Conservation (phyloP, 2,113 vertebrate species). For the Lophura nycthemera region DNA sequence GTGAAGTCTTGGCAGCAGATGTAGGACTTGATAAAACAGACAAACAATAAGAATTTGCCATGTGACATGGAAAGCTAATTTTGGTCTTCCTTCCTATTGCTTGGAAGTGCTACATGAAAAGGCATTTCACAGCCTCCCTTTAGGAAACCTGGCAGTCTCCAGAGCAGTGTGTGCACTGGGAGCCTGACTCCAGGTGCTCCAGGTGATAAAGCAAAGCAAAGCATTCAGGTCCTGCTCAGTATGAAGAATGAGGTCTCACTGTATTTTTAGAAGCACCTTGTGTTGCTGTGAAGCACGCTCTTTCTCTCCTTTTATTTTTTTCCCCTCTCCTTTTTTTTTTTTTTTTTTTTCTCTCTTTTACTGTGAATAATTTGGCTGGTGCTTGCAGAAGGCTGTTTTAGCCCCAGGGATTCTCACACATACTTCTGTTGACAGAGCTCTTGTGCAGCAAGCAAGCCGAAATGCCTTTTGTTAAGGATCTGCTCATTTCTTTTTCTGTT, state of each 20-base stretch:
- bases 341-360: neutral
- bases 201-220: conserved; percentile 50
- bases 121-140: neutral
- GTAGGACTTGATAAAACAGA: neutral
- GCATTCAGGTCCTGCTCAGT: conserved; percentile 12
- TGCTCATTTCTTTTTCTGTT: conserved; percentile 61
- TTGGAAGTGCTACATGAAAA: conserved; percentile 15
- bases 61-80: conserved; percentile 18
- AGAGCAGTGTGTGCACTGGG: conserved; percentile 12
- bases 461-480: conserved; percentile 74
- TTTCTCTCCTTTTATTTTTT: neutral
- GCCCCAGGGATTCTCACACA: conserved; percentile 78
- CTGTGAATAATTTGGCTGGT: conserved; percentile 80
- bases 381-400: conserved; percentile 76
- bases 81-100: neutral
- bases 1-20: conserved; percentile 27
- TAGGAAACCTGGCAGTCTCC: conserved; percentile 55
- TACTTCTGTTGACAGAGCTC: conserved; percentile 81
- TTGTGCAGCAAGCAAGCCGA: conserved; percentile 71
- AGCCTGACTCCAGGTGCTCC: conserved; percentile 60
- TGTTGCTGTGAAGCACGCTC: conserved; percentile 30
- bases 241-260: conserved; percentile 59
- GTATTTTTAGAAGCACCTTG: conserved; percentile 60
- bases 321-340: neutral
- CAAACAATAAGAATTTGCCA: conserved; percentile 43